Percentiles rank a stretch among this genome's conserved stretches.
Evolutionary conservation across 2,888 invertebrate genomes (phyloP).

Genomic region (Hipparchia semele): DNA sequence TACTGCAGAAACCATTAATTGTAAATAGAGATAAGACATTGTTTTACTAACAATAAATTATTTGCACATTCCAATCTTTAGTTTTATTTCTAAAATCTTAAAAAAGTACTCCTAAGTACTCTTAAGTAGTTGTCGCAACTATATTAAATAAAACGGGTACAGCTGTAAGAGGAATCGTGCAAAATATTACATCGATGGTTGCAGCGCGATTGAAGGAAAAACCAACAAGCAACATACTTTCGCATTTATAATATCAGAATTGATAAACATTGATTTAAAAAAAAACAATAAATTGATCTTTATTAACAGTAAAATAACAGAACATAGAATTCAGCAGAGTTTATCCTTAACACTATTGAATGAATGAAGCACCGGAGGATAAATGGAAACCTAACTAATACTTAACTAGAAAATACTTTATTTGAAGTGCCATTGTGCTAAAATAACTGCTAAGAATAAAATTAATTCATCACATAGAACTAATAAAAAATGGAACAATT

Average conservation of each 20-base stretch:
- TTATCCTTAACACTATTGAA: neutral
- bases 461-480: neutral
- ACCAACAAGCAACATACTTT: neutral
- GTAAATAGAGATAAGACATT: conserved; percentile 18
- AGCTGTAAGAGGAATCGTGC: too few species aligned
- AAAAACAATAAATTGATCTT: neutral
- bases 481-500: neutral
- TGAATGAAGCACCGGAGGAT: conserved; percentile 11
- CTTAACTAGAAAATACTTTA: too few species aligned
- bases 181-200: neutral
- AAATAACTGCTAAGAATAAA: neutral
- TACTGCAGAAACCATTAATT: neutral
- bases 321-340: neutral
- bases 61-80: conserved; percentile 45
- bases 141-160: too few species aligned
- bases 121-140: too few species aligned
- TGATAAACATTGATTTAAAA: neutral
- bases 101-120: too few species aligned
- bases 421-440: too few species aligned
- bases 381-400: neutral
- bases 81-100: conserved; percentile 3
- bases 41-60: conserved; percentile 40
- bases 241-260: neutral
- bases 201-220: neutral
- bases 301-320: conserved; percentile 5